A percentile compares a stretch with the other conserved stretches of the same genome.
These are phyloP conservation scores for Saccostrea cuccullata DNA, from an alignment of 1,140 invertebrate genomes.

Conservation along the genomic window DNA sequence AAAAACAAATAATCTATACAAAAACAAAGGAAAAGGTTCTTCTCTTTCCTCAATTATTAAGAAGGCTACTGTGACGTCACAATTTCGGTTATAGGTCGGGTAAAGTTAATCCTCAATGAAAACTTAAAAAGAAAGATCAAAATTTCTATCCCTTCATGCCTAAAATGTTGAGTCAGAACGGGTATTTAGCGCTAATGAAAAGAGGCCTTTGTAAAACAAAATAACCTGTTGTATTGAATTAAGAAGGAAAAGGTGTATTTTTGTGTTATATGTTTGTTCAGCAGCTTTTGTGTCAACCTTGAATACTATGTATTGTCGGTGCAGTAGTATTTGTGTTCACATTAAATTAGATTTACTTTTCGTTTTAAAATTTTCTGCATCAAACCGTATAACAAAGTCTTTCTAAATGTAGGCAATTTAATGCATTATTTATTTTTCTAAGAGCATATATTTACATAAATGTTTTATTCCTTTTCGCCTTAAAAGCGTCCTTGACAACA, in stretches of 20 bases:
- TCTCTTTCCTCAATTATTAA: background rate
- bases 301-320: background rate
- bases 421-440: background rate
- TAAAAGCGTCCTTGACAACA: background rate
- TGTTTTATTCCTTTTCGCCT: background rate
- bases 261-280: background rate
- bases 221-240: too few species aligned
- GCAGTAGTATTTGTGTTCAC: background rate
- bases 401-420: background rate
- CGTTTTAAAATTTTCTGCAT: background rate
- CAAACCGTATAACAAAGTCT: background rate
- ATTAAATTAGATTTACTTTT: background rate
- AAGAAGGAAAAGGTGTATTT: background rate
- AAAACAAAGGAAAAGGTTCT: background rate
- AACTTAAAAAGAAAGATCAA: slow-evolving; percentile 25
- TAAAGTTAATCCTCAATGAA: slow-evolving; percentile 3
- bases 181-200: too few species aligned
- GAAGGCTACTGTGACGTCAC: background rate
- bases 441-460: background rate
- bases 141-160: background rate
- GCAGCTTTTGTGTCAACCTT: background rate
- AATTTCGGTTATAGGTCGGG: background rate
- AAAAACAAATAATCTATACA: slow-evolving; percentile 29
- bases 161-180: too few species aligned
- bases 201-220: too few species aligned